These are phyloP conservation scores for Forbesichthys papilliferus DNA, from an alignment of 2,113 vertebrate species.

Conservation along the genomic window DNA sequence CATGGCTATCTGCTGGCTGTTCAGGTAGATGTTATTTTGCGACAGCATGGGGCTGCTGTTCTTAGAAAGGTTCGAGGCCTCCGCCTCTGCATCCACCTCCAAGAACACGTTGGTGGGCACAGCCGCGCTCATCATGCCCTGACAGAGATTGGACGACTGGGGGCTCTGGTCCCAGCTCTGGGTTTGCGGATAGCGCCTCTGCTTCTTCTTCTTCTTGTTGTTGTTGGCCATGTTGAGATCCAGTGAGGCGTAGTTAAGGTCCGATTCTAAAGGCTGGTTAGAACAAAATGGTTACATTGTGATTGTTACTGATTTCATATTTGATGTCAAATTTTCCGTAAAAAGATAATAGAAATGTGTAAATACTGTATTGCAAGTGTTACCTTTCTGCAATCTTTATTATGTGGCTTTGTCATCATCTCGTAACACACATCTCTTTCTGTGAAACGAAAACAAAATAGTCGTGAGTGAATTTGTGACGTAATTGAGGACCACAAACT, in stretches of 20 bases:
- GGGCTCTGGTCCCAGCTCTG: conserved; percentile 40
- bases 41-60: conserved; percentile 67
- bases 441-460: conserved; percentile 25
- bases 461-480: neutral
- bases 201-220: conserved; percentile 58
- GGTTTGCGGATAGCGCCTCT: conserved; percentile 36
- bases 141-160: conserved; percentile 11
- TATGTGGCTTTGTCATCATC: conserved; percentile 52
- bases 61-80: conserved; percentile 54
- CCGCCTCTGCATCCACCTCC: conserved; percentile 51
- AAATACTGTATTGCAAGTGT: neutral
- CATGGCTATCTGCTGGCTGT: conserved; percentile 75
- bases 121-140: conserved; percentile 5
- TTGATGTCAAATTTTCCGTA: neutral
- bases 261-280: conserved; percentile 43
- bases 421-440: conserved; percentile 57
- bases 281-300: neutral
- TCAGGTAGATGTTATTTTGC: conserved; percentile 77
- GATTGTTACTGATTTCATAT: neutral
- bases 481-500: too few relatives aligned
- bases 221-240: conserved; percentile 67
- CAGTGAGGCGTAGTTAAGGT: conserved; percentile 77
- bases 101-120: conserved; percentile 27
- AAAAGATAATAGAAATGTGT: neutral
- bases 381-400: conserved; percentile 54